Evolutionary conservation across 1,140 invertebrate genomes (phyloP), one percentile per base, ranked within the genome.

Genomic region (Hermetia illucens): DNA sequence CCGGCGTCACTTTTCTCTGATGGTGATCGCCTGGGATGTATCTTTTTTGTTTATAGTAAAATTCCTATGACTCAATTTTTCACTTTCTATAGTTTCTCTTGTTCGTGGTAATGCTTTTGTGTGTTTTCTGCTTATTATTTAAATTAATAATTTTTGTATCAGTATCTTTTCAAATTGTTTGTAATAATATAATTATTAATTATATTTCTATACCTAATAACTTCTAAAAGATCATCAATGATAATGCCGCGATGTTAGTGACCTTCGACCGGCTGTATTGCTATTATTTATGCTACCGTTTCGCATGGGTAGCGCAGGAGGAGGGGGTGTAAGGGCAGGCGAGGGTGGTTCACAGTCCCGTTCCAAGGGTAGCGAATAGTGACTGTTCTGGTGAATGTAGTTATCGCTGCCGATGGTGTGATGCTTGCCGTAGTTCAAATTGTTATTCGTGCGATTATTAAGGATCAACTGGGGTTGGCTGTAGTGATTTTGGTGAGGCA

Each of bases 321-420:
- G 55, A 8, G 55, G 52, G 5, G 55, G 55, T 4, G 55, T 54
- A 10, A 49, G 52, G 20, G 24, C n/a, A 8, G 43, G 50, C 9
- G 48, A 47, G 4, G 49, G 48, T 39, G 54, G 21, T 39, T 40
- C 43, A 21, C 47, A 47, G 31, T 56, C 55, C 9, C 58, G 53
- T 38, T 58, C 55, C 35, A 58, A 17, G 1, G 55, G 55, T 40
- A 58, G 36, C 17, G 55, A 58, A 25, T 58, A 58, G 17, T 58
- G 55, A 5, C 53, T 56, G 15, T 58, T 58, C 34, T 52, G 56
- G 38, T 58, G 55, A 8, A 58, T 53, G 13, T 58, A 58, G 5
- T 58, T 53, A 52, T 50, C 55, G 35, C 45, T 43, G n/a, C 5
- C 27, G 29, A 12, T 43, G 38, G n/a, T 43, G 38, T n/a, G 40